Percentiles rank a stretch among this genome's conserved stretches.
Conservation (phyloP, 2,888 invertebrate species). For the Melinaea marsaeus region DNA sequence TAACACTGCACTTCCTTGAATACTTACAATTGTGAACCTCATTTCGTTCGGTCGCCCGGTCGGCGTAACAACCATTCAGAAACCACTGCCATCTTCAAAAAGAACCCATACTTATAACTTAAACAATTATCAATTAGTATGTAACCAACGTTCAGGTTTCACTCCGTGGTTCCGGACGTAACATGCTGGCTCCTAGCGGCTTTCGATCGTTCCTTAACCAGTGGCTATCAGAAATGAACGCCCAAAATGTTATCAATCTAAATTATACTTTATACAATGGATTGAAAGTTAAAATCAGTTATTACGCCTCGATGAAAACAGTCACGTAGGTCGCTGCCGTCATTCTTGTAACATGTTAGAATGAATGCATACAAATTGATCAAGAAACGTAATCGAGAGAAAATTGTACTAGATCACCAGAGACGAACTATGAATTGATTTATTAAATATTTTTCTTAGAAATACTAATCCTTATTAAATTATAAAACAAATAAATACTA, state of each 20-base stretch:
- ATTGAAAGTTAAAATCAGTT: slow-evolving; percentile 37
- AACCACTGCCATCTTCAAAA: slow-evolving; percentile 50
- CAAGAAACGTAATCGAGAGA: slow-evolving; percentile 69
- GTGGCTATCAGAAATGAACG: slow-evolving; percentile 43
- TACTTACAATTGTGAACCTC: slow-evolving; percentile 63
- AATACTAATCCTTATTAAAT: slow-evolving; percentile 7
- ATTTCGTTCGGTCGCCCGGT: slow-evolving; percentile 61
- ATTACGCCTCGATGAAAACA: slow-evolving; percentile 30
- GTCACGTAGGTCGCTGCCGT: slow-evolving; percentile 59
- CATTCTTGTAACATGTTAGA: slow-evolving; percentile 66
- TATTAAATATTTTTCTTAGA: slow-evolving; percentile 8
- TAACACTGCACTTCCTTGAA: slow-evolving; percentile 33
- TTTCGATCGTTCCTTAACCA: slow-evolving; percentile 60
- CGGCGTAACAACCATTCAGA: slow-evolving; percentile 51
- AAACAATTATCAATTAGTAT: slow-evolving; percentile 59
- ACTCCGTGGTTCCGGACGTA: slow-evolving; percentile 63
- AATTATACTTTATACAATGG: slow-evolving; percentile 34
- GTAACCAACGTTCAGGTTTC: slow-evolving; percentile 62
- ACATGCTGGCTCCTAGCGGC: slow-evolving; percentile 58
- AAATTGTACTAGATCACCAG: slow-evolving; percentile 60
- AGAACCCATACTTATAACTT: slow-evolving; percentile 73
- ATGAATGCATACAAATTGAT: slow-evolving; percentile 61
- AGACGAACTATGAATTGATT: slow-evolving; percentile 39
- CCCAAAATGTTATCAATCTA: slow-evolving; percentile 35
- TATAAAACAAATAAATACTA: too few relatives aligned